Percentiles rank a stretch among this genome's conserved stretches.
Conservation (phyloP, 2,888 invertebrate species). For the Meiosimyza decipiens region DNA sequence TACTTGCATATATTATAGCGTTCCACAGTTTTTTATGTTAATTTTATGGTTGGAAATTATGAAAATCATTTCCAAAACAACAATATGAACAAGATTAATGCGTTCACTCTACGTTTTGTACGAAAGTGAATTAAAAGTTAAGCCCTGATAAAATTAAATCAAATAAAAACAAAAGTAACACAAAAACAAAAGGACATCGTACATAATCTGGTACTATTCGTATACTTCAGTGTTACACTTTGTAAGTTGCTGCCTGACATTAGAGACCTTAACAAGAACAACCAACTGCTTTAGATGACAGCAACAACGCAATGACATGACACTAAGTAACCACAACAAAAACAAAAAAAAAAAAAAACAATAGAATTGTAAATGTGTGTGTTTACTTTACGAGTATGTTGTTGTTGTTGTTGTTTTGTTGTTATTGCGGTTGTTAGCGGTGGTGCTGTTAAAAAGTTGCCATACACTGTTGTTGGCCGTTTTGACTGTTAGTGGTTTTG, state of each 20-base stretch:
- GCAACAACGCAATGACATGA: constrained; percentile 24
- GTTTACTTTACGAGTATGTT: constrained; percentile 14
- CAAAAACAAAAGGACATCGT: neutral
- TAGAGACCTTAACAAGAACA: constrained; percentile 10
- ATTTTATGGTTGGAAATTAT: no score
- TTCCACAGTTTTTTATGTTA: no score
- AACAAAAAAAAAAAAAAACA: no score
- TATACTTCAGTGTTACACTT: constrained; percentile 14
- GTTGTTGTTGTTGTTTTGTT: constrained; percentile 19
- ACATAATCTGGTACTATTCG: neutral
- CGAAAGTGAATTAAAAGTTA: no score
- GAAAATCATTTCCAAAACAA: no score
- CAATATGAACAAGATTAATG: no score
- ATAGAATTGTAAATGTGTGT: constrained; percentile 12
- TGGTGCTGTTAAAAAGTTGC: neutral
- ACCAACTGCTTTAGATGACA: constrained; percentile 2
- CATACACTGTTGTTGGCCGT: neutral
- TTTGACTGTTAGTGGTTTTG: neutral
- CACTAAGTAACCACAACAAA: constrained; percentile 22
- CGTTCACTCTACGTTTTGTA: no score
- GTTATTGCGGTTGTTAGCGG: constrained; percentile 6
- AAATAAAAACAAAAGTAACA: neutral
- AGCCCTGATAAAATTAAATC: neutral
- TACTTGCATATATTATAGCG: no score
- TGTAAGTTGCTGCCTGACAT: constrained; percentile 6